These are phyloP conservation scores for Bombus cullumanus DNA, from an alignment of 1,140 invertebrate genomes.

Conservation along the genomic window DNA sequence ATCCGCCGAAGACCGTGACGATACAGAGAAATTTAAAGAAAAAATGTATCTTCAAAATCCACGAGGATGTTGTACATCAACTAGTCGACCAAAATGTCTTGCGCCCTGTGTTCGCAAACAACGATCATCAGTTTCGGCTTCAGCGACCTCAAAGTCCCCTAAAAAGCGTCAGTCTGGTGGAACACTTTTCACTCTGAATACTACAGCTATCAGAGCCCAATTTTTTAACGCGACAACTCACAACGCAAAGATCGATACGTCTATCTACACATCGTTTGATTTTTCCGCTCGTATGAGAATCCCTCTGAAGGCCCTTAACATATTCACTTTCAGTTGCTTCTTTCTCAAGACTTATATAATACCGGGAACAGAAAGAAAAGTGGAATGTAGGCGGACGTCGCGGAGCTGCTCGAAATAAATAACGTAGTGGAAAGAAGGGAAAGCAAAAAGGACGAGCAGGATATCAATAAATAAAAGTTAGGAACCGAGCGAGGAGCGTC, in stretches of 20 bases:
- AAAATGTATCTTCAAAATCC: too few species aligned
- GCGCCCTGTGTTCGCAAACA: too few species aligned
- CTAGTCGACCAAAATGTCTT: too few species aligned
- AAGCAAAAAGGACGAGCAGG: neutral
- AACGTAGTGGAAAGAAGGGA: neutral
- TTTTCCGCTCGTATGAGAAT: neutral
- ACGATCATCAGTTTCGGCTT: too few species aligned
- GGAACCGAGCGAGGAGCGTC: neutral
- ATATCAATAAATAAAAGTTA: slow-evolving; percentile 39
- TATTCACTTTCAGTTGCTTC: neutral
- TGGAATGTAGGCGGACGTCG: neutral
- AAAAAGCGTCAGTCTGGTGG: too few species aligned
- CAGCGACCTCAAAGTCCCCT: too few species aligned
- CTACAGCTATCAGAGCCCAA: neutral
- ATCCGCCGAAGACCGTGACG: too few species aligned
- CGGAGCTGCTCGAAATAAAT: neutral
- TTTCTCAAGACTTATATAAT: neutral
- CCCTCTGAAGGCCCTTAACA: neutral
- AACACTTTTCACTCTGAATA: too few species aligned
- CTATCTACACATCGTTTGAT: neutral
- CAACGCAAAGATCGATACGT: neutral
- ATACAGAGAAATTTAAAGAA: too few species aligned
- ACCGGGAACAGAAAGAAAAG: neutral
- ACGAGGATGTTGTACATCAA: too few species aligned
- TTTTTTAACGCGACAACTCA: neutral